These are phyloP conservation scores for Malthinus seriepunctatus DNA, from an alignment of 2,888 invertebrate genomes.

Conservation along the genomic window DNA sequence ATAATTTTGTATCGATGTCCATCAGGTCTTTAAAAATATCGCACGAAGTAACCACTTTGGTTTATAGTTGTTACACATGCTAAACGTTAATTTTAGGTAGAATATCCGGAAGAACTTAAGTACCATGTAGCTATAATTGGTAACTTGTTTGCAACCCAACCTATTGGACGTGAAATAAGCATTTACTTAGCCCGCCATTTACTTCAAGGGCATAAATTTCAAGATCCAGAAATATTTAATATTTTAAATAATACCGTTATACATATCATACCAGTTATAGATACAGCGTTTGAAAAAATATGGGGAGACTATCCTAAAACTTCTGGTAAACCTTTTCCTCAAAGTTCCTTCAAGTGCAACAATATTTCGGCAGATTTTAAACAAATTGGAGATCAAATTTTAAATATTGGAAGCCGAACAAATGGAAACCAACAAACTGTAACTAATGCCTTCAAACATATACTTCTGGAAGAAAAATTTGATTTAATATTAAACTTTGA, in stretches of 20 bases:
- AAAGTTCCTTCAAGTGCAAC: conserved; percentile 46
- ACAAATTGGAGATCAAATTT: conserved; percentile 70
- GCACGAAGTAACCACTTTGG: conserved; percentile 59
- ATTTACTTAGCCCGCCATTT: conserved; percentile 83
- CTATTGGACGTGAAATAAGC: conserved; percentile 81
- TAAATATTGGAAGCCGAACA: conserved; percentile 54
- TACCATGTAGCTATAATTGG: conserved; percentile 84
- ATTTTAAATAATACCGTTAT: conserved; percentile 74
- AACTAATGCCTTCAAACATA: conserved; percentile 65
- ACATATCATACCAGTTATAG: conserved; percentile 76
- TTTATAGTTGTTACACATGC: background rate
- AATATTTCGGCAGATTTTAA: conserved; percentile 53
- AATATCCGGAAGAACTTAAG: conserved; percentile 78
- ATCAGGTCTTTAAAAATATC: conserved; percentile 76
- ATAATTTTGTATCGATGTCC: conserved; percentile 66
- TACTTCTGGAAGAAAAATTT: conserved; percentile 69
- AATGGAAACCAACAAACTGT: conserved; percentile 51
- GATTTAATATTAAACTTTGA: conserved; percentile 75
- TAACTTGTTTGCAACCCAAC: conserved; percentile 79
- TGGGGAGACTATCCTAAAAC: conserved; percentile 53
- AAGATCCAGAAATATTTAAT: conserved; percentile 66
- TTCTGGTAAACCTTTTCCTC: conserved; percentile 37
- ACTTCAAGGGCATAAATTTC: conserved; percentile 68
- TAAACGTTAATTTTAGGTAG: conserved; percentile 61
- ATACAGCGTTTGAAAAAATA: conserved; percentile 60